Evolutionary conservation across 2,888 invertebrate species (phyloP), one percentile per base, ranked within the genome.

Genomic region (Acleris holmiana): DNA sequence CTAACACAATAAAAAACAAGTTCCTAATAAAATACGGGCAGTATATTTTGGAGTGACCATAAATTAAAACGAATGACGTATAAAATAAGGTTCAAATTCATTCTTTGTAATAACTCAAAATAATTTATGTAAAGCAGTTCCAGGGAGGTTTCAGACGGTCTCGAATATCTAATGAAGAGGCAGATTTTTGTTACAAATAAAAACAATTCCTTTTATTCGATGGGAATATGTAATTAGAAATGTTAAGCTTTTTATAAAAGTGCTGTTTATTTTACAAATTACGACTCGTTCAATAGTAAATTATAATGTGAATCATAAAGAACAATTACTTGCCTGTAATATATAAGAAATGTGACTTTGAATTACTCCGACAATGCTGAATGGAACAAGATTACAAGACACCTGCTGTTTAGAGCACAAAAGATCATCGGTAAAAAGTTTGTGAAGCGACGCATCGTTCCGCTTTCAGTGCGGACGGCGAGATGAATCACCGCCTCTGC

Each of bases 391-490:
- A 50, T 46, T 29, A 44, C 41, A 44, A 50, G 10, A 35, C 23
- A 6, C 19, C 15, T n/a, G 8, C 41, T 55, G 55, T 21, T 17
- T 40, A 18, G 18, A 49, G 4, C 7, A 44, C 44, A 44, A 44
- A 62, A 25, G 62, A 49, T 57, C 17, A 51, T 51, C 49, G 25
- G 23, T 23, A 47, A 57, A 57, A 23, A 50, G 35, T 57, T 51
- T 51, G 35, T 51, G 23, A 50, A 44, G 56, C 21, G 49, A 50
- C 35, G 54, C 48, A 76, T 72, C 84, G 89, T 89, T 83, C 86
- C 91, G 91, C 91, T 91, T 91, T 91, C 91, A 81, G 77, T 86
- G 68, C 75, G 67, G 82, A 85, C 73, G 77, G 83, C 71, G 83
- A 88, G 84, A 82, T 82, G 80, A 82, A 76, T 74, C 74, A 77